These are phyloP conservation scores for Heliopora coerulea DNA, from an alignment of 92 coral and sea anemone species.

Conservation along the genomic window DNA sequence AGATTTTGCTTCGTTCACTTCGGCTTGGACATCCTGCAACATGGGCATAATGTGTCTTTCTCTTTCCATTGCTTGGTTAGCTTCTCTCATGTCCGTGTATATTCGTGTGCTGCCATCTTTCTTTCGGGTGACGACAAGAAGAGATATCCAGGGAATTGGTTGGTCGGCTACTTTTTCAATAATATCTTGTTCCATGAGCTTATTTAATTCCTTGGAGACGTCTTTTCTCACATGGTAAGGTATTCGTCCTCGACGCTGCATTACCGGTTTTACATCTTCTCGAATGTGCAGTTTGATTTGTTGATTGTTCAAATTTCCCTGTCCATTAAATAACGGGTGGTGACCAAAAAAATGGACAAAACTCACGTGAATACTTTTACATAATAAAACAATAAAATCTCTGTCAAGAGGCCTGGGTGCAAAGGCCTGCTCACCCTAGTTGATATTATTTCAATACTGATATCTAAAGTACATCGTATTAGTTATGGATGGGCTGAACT, in stretches of 20 bases:
- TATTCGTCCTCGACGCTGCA: conserved; percentile 11
- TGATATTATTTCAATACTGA: too few relatives aligned
- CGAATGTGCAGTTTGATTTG: conserved; percentile 28
- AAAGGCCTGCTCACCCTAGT: too few relatives aligned
- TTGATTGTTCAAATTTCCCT: conserved; percentile 20
- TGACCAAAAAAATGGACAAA: too few relatives aligned
- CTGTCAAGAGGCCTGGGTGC: too few relatives aligned
- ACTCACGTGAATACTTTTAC: too few relatives aligned
- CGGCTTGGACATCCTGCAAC: not conserved
- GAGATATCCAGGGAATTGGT: conserved; percentile 32
- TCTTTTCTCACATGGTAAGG: conserved; percentile 2
- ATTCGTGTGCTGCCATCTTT: conserved; percentile 50
- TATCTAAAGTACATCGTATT: too few relatives aligned
- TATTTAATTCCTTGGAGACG: not conserved
- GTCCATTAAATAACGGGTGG: not conserved
- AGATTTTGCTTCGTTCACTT: conserved; percentile 11
- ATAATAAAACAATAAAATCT: too few relatives aligned
- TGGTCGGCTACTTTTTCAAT: conserved; percentile 15
- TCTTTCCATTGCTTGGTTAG: conserved; percentile 56
- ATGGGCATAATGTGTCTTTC: conserved; percentile 16
- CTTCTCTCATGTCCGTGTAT: conserved; percentile 64
- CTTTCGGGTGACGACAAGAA: conserved; percentile 39
- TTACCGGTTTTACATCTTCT: conserved; percentile 27
- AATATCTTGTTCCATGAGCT: conserved; percentile 1
- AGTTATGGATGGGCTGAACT: too few relatives aligned